A percentile compares a stretch with the other conserved stretches of the same genome.
phyloP scores from a whole-genome alignment of 2,113 vertebrate species.

The Garra rufa region DNA sequence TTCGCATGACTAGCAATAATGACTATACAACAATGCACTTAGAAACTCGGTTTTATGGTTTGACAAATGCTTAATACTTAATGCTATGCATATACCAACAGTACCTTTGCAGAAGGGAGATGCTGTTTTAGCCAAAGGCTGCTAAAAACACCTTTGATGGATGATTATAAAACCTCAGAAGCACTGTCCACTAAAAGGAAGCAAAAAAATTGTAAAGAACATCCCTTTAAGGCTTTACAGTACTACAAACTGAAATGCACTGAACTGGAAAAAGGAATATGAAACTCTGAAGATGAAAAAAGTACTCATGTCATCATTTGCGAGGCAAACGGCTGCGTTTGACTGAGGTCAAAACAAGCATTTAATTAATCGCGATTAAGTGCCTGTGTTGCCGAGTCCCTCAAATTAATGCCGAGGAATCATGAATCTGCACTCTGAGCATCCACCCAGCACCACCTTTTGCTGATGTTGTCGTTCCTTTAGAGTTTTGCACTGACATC shows the following conservation, averaged over 20 bases:
- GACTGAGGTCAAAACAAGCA: slow-evolving; percentile 47
- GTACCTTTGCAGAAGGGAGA: slow-evolving; percentile 58
- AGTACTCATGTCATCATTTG: slow-evolving; percentile 13
- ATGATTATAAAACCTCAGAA: slow-evolving; percentile 36
- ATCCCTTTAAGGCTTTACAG: slow-evolving; percentile 48
- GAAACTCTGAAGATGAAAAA: slow-evolving; percentile 9
- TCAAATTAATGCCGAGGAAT: slow-evolving; percentile 29
- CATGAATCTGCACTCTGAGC: slow-evolving; percentile 52
- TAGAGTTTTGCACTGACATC: slow-evolving; percentile 48
- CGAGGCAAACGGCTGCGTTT: slow-evolving; percentile 31
- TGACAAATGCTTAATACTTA: slow-evolving; percentile 56
- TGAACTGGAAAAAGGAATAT: slow-evolving; percentile 25
- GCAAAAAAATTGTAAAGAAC: slow-evolving; percentile 4
- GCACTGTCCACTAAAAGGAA: neutral
- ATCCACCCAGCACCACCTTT: slow-evolving; percentile 49
- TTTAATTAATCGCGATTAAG: slow-evolving; percentile 46
- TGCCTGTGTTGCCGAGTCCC: slow-evolving; percentile 34
- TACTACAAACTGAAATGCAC: slow-evolving; percentile 26
- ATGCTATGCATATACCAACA: slow-evolving; percentile 56
- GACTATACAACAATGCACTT: slow-evolving; percentile 56
- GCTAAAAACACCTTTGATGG: slow-evolving; percentile 35
- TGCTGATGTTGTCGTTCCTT: slow-evolving; percentile 51
- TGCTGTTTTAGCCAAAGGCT: slow-evolving; percentile 61
- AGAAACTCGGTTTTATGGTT: slow-evolving; percentile 28
- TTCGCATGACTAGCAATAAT: slow-evolving; percentile 53